Evolutionary conservation across 2,113 vertebrate species (phyloP).

Genomic region (Mastomys natalensis): DNA sequence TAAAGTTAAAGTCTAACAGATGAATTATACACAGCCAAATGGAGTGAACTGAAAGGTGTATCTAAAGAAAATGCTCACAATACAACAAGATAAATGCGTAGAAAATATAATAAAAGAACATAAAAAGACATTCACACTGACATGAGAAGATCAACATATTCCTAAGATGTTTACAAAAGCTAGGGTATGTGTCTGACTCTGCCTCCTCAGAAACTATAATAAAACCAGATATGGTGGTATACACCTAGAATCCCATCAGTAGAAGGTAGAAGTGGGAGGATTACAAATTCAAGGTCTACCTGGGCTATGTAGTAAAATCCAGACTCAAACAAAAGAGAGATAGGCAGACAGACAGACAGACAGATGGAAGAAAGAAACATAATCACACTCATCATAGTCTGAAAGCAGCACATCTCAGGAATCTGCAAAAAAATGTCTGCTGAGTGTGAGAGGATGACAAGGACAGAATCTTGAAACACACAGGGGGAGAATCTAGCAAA

Average conservation of each 20-base stretch:
- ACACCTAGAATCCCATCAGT: neutral
- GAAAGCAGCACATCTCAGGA: neutral
- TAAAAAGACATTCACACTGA: neutral
- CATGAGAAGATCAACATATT: slow-evolving; percentile 9
- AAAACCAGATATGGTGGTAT: too few relatives aligned
- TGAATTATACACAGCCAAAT: neutral
- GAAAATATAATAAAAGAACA: neutral
- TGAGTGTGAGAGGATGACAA: neutral
- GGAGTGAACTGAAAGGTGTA: neutral
- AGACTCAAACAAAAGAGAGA: neutral
- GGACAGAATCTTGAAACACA: neutral
- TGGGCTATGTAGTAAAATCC: neutral
- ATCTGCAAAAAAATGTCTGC: neutral
- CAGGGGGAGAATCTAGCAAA: neutral
- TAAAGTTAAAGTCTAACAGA: slow-evolving; percentile 14
- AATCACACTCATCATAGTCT: neutral
- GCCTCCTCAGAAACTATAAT: neutral
- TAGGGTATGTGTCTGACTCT: neutral
- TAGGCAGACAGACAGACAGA: neutral
- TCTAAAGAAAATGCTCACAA: slow-evolving; percentile 18
- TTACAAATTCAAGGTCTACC: neutral
- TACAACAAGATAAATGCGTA: neutral
- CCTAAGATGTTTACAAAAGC: slow-evolving; percentile 13
- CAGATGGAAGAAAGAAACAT: neutral
- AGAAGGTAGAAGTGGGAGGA: neutral